Evolutionary conservation across 2,888 invertebrate species (phyloP), one percentile per base, ranked within the genome.

Genomic region (Zaprionus obscuricornis): DNA sequence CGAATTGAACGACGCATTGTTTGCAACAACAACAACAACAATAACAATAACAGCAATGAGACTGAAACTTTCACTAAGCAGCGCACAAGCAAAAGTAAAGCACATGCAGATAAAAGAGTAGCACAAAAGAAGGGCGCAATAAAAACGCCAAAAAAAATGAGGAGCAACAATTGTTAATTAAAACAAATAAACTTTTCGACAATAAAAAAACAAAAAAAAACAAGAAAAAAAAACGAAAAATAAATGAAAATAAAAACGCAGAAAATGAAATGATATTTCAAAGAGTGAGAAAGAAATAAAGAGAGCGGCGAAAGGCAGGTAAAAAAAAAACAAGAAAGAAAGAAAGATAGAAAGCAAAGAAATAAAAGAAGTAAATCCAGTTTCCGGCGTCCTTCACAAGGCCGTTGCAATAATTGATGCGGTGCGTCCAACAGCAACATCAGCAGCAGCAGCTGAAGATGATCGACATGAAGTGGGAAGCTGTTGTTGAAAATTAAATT

Each of bases 311-410:
- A 72, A 59, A 62, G 50, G 55, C 56, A 56, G 33, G 13, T 22
- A 37, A 49, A 22, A 37, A 13, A 42, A 39, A 27, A 14, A 26
- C 11, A 31, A 22, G 11, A 14, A 27, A 33, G 26, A 46, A 36
- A 46, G 52, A 57, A 47, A 51, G 33, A 22, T 10, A 22, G 22
- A 39, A 46, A 55, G 45, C 66, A 55, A 69, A 47, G 45, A 33
- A 56, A 60, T 13, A 27, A 64, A 71, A 71, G 59, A 68, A 58
- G 63, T 45, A 47, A 76, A 85, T 67, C 87, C 62, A 74, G 86
- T 86, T 86, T 78, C 81, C 75, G 82, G 81, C 86, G 87, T 86
- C 86, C 87, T 87, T 86, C 86, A 75, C 86, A 86, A 86, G 86
- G 86, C 86, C 86, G 85, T 83, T 78, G 65, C 52, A 74, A 54